Conservation (phyloP, 1,140 invertebrate species). For the Drosophila pectinifera region DNA sequence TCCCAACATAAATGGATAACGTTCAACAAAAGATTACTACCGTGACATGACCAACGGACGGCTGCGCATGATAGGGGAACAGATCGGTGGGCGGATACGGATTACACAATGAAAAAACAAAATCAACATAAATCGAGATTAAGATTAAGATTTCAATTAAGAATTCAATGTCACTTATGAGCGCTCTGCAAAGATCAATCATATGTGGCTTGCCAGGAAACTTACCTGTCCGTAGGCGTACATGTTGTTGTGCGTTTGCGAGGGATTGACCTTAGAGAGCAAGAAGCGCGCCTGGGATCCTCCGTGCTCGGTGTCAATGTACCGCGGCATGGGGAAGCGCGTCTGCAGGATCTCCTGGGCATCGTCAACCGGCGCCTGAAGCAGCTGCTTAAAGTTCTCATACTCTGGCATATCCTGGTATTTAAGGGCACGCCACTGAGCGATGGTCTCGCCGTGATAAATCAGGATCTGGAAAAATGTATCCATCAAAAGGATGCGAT, state of each 20-base stretch:
- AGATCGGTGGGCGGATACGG: constrained; percentile 28
- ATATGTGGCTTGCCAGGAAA: constrained; percentile 20
- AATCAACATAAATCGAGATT: constrained; percentile 62
- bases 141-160: constrained; percentile 14
- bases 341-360: constrained; percentile 98
- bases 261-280: constrained; percentile 99
- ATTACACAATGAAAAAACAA: constrained; percentile 66
- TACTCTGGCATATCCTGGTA: constrained; percentile 99
- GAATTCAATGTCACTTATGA: constrained; percentile 7
- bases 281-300: constrained; percentile 99
- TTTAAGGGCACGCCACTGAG: constrained; percentile 96
- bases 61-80: constrained; percentile 58
- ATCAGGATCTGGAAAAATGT: constrained; percentile 99
- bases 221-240: constrained; percentile 95
- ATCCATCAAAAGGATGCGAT: constrained; percentile 99
- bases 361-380: constrained; percentile 98
- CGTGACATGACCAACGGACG: constrained; percentile 80
- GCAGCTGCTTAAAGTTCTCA: constrained; percentile 97
- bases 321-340: constrained; percentile 98
- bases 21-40: constrained; percentile 72
- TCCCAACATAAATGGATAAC: constrained; percentile 1
- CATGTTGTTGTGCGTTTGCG: constrained; percentile 99
- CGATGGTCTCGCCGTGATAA: constrained; percentile 99
- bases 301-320: constrained; percentile 99
- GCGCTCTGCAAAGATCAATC: constrained; percentile 29